Evolutionary conservation across 2,113 vertebrate genomes (phyloP).

Genomic region (Pteruthius melanotis): DNA sequence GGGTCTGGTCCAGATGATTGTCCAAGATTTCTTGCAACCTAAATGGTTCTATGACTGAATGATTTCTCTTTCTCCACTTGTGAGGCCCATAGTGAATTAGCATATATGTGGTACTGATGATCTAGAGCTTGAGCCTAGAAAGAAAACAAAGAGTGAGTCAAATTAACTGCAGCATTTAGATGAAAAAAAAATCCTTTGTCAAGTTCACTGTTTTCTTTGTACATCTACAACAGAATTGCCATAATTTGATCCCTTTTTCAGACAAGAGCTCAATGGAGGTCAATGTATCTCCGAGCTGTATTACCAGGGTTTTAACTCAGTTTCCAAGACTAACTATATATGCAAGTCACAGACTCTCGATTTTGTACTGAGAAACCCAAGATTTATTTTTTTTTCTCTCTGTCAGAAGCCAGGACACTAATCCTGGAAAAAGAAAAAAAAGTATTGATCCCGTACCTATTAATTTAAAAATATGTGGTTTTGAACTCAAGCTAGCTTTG

Average conservation of each 20-base stretch:
- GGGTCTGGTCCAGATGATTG: not conserved
- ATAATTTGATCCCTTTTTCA: not conserved
- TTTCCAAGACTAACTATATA: not conserved
- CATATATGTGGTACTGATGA: not conserved
- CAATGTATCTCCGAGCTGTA: not conserved
- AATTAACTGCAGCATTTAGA: not conserved
- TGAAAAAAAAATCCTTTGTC: not conserved
- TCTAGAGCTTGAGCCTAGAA: not conserved
- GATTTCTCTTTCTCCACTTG: not conserved
- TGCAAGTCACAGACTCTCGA: not conserved
- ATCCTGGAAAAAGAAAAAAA: not conserved
- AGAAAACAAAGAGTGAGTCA: not conserved
- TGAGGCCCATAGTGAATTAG: not conserved
- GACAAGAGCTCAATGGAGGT: not conserved
- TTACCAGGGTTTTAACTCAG: not conserved
- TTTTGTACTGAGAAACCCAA: not conserved
- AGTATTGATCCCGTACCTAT: not conserved
- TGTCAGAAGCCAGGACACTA: not conserved
- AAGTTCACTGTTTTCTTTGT: not conserved
- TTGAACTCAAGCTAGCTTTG: constrained; percentile 27
- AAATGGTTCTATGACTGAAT: not conserved
- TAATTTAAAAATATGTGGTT: constrained; percentile 29
- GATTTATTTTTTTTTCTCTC: not conserved
- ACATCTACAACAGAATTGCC: not conserved
- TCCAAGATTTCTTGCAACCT: not conserved